Conservation (phyloP, 2,797 vertebrate species). For the Myripristis jacobus region DNA sequence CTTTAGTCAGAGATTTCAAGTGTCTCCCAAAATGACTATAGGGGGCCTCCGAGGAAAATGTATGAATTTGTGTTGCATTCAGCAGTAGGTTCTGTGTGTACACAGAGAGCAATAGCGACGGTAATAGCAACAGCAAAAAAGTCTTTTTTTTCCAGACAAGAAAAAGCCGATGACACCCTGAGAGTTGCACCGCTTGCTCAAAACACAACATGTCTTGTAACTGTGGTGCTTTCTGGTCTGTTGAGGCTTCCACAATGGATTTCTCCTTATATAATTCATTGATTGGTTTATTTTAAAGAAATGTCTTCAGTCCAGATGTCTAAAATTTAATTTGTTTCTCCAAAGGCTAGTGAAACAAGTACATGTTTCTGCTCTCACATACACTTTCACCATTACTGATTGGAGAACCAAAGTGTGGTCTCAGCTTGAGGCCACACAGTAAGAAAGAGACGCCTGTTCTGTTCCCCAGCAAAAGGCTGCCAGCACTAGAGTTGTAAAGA, state of each 20-base stretch:
- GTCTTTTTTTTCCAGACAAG: not conserved
- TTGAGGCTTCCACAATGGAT: no score
- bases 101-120: not conserved
- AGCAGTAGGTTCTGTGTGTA: not conserved
- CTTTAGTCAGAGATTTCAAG: not conserved
- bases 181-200: not conserved
- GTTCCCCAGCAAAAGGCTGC: slow-evolving; percentile 24
- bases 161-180: no score
- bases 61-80: not conserved
- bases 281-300: no score
- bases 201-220: not conserved
- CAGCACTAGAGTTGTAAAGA: slow-evolving; percentile 38
- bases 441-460: not conserved
- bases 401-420: not conserved
- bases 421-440: not conserved
- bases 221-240: not conserved
- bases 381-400: not conserved
- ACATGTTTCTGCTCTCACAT: not conserved
- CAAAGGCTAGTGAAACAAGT: no score
- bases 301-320: not conserved
- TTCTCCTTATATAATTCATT: no score
- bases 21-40: not conserved
- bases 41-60: not conserved
- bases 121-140: not conserved
- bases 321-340: not conserved